A percentile compares a stretch with the other conserved stretches of the same genome.
phyloP scores from a whole-genome alignment of 2,797 vertebrate species.

The Hypotaenidia philippensis region DNA sequence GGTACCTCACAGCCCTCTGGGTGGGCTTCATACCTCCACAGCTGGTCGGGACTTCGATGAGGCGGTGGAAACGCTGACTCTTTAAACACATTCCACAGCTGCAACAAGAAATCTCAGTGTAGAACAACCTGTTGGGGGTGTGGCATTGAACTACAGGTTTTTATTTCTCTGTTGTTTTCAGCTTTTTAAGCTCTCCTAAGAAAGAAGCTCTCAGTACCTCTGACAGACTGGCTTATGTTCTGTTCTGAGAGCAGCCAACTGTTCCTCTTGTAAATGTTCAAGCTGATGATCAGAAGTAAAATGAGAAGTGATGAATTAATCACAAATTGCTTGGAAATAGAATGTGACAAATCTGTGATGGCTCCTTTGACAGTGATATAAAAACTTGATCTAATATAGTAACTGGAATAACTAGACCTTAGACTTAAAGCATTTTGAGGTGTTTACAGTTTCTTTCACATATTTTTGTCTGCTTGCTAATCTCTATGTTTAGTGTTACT shows the following conservation, averaged over 20 bases:
- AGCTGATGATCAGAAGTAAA: background rate
- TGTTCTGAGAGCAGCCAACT: background rate
- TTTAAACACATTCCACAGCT: constrained; percentile 49
- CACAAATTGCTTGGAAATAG: background rate
- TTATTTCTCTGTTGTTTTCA: constrained; percentile 12
- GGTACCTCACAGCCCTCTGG: constrained; percentile 85
- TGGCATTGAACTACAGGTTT: background rate
- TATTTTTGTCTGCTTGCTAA: background rate
- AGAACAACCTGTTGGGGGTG: background rate
- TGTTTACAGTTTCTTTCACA: constrained; percentile 30
- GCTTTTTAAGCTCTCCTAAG: constrained; percentile 4
- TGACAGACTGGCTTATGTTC: background rate
- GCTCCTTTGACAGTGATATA: background rate
- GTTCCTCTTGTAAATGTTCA: background rate
- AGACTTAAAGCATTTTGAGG: background rate
- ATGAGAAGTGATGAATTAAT: background rate
- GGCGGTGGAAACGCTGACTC: background rate
- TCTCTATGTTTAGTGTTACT: background rate
- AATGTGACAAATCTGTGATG: background rate
- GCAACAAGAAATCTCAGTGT: background rate
- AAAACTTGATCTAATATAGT: background rate
- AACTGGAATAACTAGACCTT: constrained; percentile 29
- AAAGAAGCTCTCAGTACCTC: background rate
- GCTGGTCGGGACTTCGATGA: constrained; percentile 95
- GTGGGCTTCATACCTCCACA: constrained; percentile 97